These are phyloP conservation scores for Xenus cinereus DNA, from an alignment of 2,113 vertebrate genomes.

Conservation along the genomic window DNA sequence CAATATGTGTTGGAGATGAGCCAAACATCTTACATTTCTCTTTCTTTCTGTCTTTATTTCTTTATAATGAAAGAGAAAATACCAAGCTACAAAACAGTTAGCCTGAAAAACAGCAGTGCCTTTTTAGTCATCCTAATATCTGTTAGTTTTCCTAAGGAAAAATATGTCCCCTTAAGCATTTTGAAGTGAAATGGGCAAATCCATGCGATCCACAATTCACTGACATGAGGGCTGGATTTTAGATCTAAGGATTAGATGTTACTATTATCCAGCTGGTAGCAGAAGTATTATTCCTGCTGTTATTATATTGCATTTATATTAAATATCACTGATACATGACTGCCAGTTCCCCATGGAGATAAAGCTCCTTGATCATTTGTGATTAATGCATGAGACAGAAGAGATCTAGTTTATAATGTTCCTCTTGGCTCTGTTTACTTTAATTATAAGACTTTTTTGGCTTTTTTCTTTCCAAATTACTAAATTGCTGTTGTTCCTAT, in stretches of 20 bases:
- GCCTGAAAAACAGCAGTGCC: background rate
- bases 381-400: background rate
- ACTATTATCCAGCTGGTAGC: background rate
- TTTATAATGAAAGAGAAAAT: background rate
- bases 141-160: background rate
- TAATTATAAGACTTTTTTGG: background rate
- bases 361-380: background rate
- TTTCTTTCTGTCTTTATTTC: background rate
- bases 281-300: background rate
- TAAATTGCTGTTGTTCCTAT: background rate
- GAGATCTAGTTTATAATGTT: background rate
- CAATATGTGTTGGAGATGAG: background rate
- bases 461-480: background rate
- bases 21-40: background rate
- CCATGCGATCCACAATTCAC: background rate
- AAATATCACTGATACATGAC: background rate
- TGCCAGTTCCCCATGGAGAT: background rate
- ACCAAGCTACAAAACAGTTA: background rate
- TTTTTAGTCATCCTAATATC: background rate
- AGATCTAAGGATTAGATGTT: background rate
- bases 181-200: background rate
- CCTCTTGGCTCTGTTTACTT: background rate
- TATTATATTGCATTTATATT: background rate
- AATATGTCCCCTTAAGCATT: background rate
- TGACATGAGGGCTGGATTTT: background rate